Evolutionary conservation across 2,113 vertebrate species (phyloP).

Genomic region (Grammomys surdaster): DNA sequence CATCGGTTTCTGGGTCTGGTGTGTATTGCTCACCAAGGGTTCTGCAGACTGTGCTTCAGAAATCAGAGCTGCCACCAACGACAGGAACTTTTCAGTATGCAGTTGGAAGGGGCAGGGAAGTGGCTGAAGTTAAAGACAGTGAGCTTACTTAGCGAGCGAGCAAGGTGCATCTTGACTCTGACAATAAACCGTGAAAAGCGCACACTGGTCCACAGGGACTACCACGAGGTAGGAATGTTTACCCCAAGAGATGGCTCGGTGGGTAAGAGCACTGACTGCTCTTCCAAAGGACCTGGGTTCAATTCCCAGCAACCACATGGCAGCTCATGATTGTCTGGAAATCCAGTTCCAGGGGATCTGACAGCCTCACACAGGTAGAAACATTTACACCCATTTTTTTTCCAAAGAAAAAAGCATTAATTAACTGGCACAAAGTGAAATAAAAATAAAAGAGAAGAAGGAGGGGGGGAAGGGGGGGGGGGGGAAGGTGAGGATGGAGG

Average conservation of each 20-base stretch:
- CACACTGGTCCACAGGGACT: not conserved
- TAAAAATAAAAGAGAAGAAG: not conserved
- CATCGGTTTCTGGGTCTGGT: not conserved
- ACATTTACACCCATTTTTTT: conserved; percentile 4
- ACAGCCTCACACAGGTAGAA: too few relatives aligned
- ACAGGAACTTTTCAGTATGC: conserved; percentile 29
- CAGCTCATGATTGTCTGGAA: too few relatives aligned
- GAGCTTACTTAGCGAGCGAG: not conserved
- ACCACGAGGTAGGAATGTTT: not conserved
- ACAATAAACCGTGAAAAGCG: not conserved
- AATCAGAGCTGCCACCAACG: conserved; percentile 8
- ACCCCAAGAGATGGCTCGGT: not conserved
- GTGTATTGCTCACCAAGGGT: not conserved
- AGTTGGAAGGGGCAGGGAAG: not conserved
- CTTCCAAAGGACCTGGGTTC: too few relatives aligned
- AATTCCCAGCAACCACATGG: too few relatives aligned
- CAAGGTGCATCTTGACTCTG: not conserved
- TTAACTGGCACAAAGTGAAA: conserved; percentile 6
- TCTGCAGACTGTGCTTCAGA: not conserved
- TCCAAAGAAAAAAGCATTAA: conserved; percentile 50
- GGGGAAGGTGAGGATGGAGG: too few relatives aligned
- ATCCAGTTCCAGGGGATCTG: too few relatives aligned
- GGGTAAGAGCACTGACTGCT: too few relatives aligned
- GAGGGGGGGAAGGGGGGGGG: too few relatives aligned
- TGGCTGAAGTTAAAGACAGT: not conserved